A percentile compares a stretch with the other conserved stretches of the same genome.
Evolutionary conservation across 2,888 invertebrate species (phyloP).

Genomic region (Dromius quadrimaculatus): DNA sequence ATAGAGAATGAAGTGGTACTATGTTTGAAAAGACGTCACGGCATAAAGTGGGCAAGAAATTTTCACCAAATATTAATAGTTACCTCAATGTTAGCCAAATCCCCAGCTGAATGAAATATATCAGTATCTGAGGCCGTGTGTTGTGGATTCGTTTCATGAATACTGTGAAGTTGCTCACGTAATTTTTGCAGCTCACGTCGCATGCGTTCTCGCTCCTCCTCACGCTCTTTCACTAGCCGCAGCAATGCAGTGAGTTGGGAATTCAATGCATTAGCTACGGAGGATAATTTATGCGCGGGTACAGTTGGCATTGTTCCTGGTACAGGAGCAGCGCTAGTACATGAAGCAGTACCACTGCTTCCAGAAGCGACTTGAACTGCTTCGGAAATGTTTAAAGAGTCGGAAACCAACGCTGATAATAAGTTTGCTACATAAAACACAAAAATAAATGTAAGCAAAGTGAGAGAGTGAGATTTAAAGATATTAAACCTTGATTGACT

Average conservation of each 20-base stretch:
- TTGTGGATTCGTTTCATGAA: slow-evolving; percentile 63
- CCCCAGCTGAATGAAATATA: slow-evolving; percentile 55
- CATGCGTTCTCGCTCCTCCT: slow-evolving; percentile 80
- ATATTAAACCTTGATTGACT: slow-evolving; percentile 73
- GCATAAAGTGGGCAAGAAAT: too few relatives aligned
- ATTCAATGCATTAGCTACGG: slow-evolving; percentile 74
- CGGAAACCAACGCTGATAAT: slow-evolving; percentile 70
- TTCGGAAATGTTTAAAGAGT: slow-evolving; percentile 71
- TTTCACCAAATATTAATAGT: too few relatives aligned
- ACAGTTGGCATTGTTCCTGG: slow-evolving; percentile 71
- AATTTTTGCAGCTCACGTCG: slow-evolving; percentile 79
- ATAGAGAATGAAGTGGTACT: too few relatives aligned
- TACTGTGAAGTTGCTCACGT: slow-evolving; percentile 78
- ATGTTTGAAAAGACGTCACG: too few relatives aligned
- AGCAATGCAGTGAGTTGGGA: slow-evolving; percentile 77
- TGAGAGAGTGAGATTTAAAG: slow-evolving; percentile 2
- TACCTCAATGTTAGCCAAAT: slow-evolving; percentile 63
- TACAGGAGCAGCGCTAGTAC: slow-evolving; percentile 65
- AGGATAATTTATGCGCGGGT: slow-evolving; percentile 73
- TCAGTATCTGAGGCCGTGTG: slow-evolving; percentile 34
- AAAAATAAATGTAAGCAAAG: slow-evolving; percentile 22
- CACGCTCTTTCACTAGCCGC: slow-evolving; percentile 80
- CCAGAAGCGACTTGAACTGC: slow-evolving; percentile 69
- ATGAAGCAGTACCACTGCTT: slow-evolving; percentile 64
- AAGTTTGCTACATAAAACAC: slow-evolving; percentile 66